Evolutionary conservation across 1,140 invertebrate species (phyloP), one percentile per base, ranked within the genome.

Genomic region (Nautilus pompilius): DNA sequence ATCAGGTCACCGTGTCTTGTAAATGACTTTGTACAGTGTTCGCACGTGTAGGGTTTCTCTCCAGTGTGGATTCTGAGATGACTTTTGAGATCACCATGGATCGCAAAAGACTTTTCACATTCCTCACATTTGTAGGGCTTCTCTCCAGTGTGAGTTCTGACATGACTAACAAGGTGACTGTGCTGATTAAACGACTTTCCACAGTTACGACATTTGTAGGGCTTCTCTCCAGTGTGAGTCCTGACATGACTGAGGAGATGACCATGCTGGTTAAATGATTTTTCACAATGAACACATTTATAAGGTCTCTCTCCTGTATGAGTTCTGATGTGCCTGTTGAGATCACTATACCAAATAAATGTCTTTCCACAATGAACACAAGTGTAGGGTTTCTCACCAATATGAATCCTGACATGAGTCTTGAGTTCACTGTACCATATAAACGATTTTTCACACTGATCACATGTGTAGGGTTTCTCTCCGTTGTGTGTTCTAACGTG

Each of bases 151-250:
- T 94, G 58, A 94, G 80, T 68, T 57, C 45, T 48, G 55, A 48
- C 67, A 93, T 68, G 66, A 4, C 33, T 28, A 10, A 55, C 58
- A 61, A 94, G 82, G 57, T 93, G 93, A 5, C 91, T 91, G 80
- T 93, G 93, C 78, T 93, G 91, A 49, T 91, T 83, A 78, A 94
- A 94, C 79, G 92, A 90, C 78, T 93, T 93, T 48, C 90, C 91
- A 80, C 93, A 95, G 76, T 93, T 90, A 29, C 86, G 86, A 78
- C 93, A 95, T 76, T 91, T 91, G 84, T 92, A 93, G 2, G 91
- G 91, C 75, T 93, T 93, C 76, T 93, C 90, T 3, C 90, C 90
- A 2, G 87, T 88, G 67, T 89, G 88, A 49, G 88, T 88, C 55
- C 87, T 78, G 33, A 91, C 87, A 82, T 93, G 91, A 13, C 59